Evolutionary conservation across 1,140 invertebrate genomes (phyloP).

Genomic region (Macrobrachium rosenbergii): DNA sequence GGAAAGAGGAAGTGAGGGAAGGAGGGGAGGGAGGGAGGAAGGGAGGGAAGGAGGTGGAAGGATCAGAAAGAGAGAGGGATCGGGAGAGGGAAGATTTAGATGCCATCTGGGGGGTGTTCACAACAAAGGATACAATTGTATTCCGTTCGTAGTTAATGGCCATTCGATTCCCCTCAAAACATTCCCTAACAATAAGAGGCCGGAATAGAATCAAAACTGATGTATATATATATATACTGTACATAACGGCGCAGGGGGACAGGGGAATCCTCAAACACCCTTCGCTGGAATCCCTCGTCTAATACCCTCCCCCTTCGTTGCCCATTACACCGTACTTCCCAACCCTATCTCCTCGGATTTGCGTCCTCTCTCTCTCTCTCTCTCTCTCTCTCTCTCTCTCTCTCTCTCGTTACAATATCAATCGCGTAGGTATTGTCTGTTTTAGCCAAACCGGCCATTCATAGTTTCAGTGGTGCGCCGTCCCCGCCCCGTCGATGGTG

Average conservation of each 20-base stretch:
- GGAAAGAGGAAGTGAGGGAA: no score
- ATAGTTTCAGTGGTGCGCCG: background rate
- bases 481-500: background rate
- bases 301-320: conserved; percentile 7
- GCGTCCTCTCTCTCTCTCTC: background rate
- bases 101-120: conserved; percentile 23
- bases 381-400: conserved; percentile 20
- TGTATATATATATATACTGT: background rate
- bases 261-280: no score
- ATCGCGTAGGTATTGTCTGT: conserved; percentile 18
- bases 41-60: background rate
- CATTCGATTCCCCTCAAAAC: conserved; percentile 40
- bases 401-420: conserved; percentile 28
- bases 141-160: conserved; percentile 20
- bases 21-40: background rate
- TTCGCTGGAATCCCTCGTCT: background rate
- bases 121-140: conserved; percentile 48
- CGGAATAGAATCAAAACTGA: conserved; percentile 39
- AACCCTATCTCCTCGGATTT: background rate
- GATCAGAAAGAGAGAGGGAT: background rate
- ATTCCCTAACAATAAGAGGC: conserved; percentile 30
- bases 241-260: no score
- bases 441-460: background rate
- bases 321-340: conserved; percentile 3
- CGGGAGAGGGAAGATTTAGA: conserved; percentile 10